Evolutionary conservation across 2,113 vertebrate genomes (phyloP).

Genomic region (Pipa parva): DNA sequence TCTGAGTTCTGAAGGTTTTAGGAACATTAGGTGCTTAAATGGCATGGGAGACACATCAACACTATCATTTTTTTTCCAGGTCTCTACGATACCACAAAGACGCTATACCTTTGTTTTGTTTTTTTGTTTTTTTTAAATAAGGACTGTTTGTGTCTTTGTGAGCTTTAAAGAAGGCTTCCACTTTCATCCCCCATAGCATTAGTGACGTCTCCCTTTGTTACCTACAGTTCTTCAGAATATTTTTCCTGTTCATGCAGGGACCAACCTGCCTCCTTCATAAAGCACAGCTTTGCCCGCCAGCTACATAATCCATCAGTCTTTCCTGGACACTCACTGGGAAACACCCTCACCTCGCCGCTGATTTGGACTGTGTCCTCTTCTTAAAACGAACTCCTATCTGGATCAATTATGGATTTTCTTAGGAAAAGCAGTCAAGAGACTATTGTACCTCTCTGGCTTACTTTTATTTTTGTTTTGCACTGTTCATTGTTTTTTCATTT

Average conservation of each 20-base stretch:
- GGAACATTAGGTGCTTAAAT: not conserved
- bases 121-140: slow-evolving; percentile 25
- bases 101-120: slow-evolving; percentile 3
- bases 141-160: slow-evolving; percentile 29
- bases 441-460: no score
- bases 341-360: not conserved
- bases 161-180: slow-evolving; percentile 14
- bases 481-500: not conserved
- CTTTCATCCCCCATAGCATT: slow-evolving; percentile 1
- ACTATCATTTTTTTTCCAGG: not conserved
- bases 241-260: slow-evolving; percentile 36
- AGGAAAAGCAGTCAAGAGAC: not conserved
- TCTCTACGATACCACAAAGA: slow-evolving; percentile 5
- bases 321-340: not conserved
- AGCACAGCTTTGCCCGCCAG: slow-evolving; percentile 17
- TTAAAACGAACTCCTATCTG: not conserved
- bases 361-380: not conserved
- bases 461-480: not conserved
- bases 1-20: no score
- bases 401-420: not conserved
- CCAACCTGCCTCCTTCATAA: slow-evolving; percentile 12
- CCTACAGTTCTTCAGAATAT: not conserved
- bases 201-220: not conserved
- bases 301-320: not conserved
- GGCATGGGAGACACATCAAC: not conserved